These are phyloP conservation scores for Sebastes hopkinsi DNA, from an alignment of 2,797 vertebrate genomes.

Conservation along the genomic window DNA sequence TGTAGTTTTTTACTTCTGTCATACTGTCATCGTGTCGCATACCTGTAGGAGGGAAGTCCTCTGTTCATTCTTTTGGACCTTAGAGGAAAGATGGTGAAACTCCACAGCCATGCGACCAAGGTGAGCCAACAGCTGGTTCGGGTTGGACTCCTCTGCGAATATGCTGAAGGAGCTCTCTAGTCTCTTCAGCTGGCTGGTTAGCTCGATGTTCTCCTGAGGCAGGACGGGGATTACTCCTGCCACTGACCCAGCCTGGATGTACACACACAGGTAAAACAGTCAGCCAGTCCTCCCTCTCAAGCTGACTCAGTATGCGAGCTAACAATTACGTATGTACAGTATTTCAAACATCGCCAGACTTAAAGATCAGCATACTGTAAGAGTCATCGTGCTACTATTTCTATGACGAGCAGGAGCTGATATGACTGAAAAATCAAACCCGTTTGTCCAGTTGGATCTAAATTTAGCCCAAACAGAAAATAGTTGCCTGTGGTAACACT, in stretches of 20 bases:
- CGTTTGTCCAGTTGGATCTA: slow-evolving; percentile 43
- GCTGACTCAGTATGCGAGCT: slow-evolving; percentile 10
- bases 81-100: slow-evolving; percentile 96
- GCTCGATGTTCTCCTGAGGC: slow-evolving; percentile 87
- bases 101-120: slow-evolving; percentile 98
- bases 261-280: slow-evolving; percentile 40
- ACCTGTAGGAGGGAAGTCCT: slow-evolving; percentile 96
- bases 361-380: background rate
- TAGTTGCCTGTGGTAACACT: background rate
- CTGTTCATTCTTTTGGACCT: slow-evolving; percentile 98
- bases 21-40: background rate
- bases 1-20: background rate
- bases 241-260: slow-evolving; percentile 63
- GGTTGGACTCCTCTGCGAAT: slow-evolving; percentile 94
- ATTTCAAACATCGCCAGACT: slow-evolving; percentile 6
- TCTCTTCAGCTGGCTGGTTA: slow-evolving; percentile 92
- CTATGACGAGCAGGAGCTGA: slow-evolving; percentile 9
- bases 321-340: background rate
- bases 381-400: slow-evolving; percentile 14
- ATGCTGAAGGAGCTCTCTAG: slow-evolving; percentile 94
- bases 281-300: slow-evolving; percentile 9
- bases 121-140: slow-evolving; percentile 92
- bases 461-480: background rate
- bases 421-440: slow-evolving; percentile 27
- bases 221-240: slow-evolving; percentile 73